Conservation (phyloP, 1,140 invertebrate species). For the Medauroidea extradentata region DNA sequence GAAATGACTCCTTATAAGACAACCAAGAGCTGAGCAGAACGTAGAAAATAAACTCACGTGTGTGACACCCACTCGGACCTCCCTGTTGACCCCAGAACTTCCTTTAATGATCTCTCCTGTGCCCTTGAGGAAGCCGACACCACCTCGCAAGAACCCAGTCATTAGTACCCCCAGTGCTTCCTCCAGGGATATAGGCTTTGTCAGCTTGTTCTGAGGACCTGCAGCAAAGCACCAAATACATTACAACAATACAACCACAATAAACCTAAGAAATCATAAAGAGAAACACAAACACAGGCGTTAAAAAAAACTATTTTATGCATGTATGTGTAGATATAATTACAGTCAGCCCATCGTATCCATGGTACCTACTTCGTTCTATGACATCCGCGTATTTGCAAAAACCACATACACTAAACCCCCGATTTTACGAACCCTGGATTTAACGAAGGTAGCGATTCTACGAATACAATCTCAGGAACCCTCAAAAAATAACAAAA, state of each 20-base stretch:
- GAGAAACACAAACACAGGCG: background rate
- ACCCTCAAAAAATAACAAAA: no score
- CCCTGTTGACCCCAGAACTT: constrained; percentile 83
- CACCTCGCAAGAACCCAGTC: constrained; percentile 92
- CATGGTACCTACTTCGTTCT: no score
- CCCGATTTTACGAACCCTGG: no score
- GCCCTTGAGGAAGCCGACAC: constrained; percentile 91
- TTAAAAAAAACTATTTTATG: background rate
- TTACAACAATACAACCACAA: no score
- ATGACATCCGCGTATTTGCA: no score
- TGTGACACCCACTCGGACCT: constrained; percentile 93
- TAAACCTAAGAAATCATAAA: background rate
- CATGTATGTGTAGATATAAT: no score
- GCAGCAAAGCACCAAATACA: no score
- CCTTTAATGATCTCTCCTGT: constrained; percentile 96
- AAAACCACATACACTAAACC: no score
- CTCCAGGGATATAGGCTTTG: constrained; percentile 73
- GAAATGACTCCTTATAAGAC: background rate
- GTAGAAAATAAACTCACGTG: constrained; percentile 60
- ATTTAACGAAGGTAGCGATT: no score
- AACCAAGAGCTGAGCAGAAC: no score
- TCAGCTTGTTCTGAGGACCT: constrained; percentile 53
- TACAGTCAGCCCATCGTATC: no score
- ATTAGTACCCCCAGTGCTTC: constrained; percentile 89
- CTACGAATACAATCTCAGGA: no score